Evolutionary conservation across 2,797 vertebrate species (phyloP), one percentile per base, ranked within the genome.

Genomic region (Gadopsis marmoratus): DNA sequence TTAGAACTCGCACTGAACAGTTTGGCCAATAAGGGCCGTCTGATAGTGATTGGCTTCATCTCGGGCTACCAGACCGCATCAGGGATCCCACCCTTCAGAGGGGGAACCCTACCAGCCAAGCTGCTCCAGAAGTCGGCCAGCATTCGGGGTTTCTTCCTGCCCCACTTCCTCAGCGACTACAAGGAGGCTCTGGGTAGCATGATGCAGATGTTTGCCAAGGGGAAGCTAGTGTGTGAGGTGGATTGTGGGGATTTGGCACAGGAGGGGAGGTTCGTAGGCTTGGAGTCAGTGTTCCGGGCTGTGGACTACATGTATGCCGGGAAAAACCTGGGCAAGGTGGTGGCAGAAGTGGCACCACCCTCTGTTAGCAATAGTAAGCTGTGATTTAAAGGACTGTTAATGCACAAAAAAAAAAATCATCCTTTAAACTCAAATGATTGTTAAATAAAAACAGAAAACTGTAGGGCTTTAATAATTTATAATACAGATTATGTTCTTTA

Each of bases 261-360:
- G 0, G 96, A 92, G 88, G 97, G 97, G 80, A 95, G 88, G 89
- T 98, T 98, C 76, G 86, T 80, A 16, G 97, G 97, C 61, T 90
- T 99, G 91, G 97, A 97, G 90, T 96, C 97, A 0, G 90, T 98
- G 53, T 98, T 97, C 94, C 94, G 93, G 83, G 97, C 98, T 7
- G 95, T 98, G 80, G 97, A 98, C 93, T 96, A 98, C 93, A 96
- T 99, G 97, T 98, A 98, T 83, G 93, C 93, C 41, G 95, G 97
- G 71, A 97, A 95, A 91, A 99, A 99, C 93, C 92, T 95, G 80
- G 97, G 98, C 83, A 99, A 99, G 93, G 96, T 98, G 67, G 96
- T 98, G 84, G 96, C 97, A 78, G 97, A 98, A 82, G 91, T 98
- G 91, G 91, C 94, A 86, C 83, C 88, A 4, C 69, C 80, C 70